Conservation (phyloP, 2,113 vertebrate species). For the Ageneiosus marmoratus region DNA sequence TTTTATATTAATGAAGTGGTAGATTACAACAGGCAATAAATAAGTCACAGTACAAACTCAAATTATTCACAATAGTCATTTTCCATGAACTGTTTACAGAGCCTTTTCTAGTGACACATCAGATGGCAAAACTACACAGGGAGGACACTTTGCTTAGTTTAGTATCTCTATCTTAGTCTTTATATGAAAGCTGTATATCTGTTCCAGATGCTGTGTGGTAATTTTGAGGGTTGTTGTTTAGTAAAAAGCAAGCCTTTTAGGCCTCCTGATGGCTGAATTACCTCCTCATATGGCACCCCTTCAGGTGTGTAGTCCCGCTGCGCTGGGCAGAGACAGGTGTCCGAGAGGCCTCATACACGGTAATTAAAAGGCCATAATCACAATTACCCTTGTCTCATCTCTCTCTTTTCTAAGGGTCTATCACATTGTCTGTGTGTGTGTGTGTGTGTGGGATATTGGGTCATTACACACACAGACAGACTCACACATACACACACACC, state of each 20-base stretch:
- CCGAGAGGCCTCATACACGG: slow-evolving; percentile 85
- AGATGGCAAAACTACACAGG: slow-evolving; percentile 23
- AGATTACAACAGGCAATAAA: neutral
- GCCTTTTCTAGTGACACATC: neutral
- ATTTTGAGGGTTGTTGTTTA: slow-evolving; percentile 66
- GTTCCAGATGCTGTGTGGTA: slow-evolving; percentile 69
- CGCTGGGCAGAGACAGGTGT: slow-evolving; percentile 85
- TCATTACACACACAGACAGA: slow-evolving; percentile 85
- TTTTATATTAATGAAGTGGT: neutral
- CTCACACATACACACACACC: slow-evolving; percentile 62
- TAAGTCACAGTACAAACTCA: neutral
- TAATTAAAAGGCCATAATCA: slow-evolving; percentile 93
- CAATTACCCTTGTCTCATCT: slow-evolving; percentile 65
- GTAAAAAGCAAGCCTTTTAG: slow-evolving; percentile 70
- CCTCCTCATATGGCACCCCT: slow-evolving; percentile 81
- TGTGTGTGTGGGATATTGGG: slow-evolving; percentile 62
- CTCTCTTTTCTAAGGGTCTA: slow-evolving; percentile 72
- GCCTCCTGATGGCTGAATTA: slow-evolving; percentile 85
- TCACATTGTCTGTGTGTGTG: slow-evolving; percentile 58
- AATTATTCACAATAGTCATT: neutral
- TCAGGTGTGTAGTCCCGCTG: slow-evolving; percentile 91
- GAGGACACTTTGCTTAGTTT: slow-evolving; percentile 20
- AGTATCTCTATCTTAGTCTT: slow-evolving; percentile 2
- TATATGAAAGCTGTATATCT: slow-evolving; percentile 45
- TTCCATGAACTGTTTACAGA: neutral